Base-by-base conservation (phyloP, 2,888 invertebrate species). In the Acleris holmiana region DNA sequence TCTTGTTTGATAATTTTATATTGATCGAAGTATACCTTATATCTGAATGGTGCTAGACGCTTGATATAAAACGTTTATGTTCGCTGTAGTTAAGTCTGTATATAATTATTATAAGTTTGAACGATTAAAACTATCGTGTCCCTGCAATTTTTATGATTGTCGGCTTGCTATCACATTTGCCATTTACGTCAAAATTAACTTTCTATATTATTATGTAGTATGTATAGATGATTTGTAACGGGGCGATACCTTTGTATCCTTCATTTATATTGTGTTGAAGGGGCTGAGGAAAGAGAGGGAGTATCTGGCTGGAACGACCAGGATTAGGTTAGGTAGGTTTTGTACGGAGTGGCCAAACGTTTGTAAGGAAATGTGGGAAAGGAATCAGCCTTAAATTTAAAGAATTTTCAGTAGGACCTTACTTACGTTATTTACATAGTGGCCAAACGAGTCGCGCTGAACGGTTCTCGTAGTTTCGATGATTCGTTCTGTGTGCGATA, bases 41-140 rank as follows among this genome's bases (percentile, higher is more conserved):
- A 89, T 90, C 84, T 78, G 85, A 90, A 91, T 91, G 92, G 92
- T 92, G 92, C 92, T 92, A 92, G 91, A 89, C 81, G 90, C 89
- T 91, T 84, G 70, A 80, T 79, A 83, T 82, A 82, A 76, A 76
- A 84, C 79, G 78, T 83, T 88, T 86, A 78, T 84, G 62, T 88
- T 88, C 79, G 82, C 84, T 76, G 74, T 88, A 86, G 80, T 77
- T 81, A 82, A 75, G 69, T 56, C 60, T 63, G 64, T 61, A 65
- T 62, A 68, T 63, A 67, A 70, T 85, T 84, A 86, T 23, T 13
- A 77, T 76, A 76, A 77, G 75, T 78, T 77, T 73, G 73, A 67
- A 72, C 69, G 66, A 48, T 61, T 40, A 56, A 19, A 40, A 66
- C 61, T 56, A 48, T 47, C 8, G 23, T 60, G 55, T 62, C 56